Percentiles rank a stretch among this genome's conserved stretches.
Conservation (phyloP, 2,113 vertebrate genomes). For the Entomyzon cyanotis region DNA sequence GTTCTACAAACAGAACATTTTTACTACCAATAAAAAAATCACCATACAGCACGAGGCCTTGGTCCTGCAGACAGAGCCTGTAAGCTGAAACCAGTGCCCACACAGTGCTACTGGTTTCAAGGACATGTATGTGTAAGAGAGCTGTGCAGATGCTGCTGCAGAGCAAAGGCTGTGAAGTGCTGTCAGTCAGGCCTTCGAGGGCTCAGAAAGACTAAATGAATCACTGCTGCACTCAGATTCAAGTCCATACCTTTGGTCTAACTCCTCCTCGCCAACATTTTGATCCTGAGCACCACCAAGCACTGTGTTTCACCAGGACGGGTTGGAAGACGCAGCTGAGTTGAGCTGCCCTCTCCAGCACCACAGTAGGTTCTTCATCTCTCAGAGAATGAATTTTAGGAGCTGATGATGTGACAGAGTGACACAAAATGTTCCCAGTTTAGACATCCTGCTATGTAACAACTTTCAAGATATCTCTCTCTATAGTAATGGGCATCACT, state of each 20-base stretch:
- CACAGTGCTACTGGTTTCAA: not conserved
- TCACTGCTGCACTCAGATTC: not conserved
- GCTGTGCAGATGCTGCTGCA: not conserved
- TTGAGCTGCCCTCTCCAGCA: not conserved
- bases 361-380: not conserved
- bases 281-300: not conserved
- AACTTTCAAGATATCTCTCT: not conserved
- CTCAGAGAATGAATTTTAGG: not conserved
- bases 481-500: not conserved
- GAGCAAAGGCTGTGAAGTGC: not conserved
- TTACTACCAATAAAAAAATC: not conserved
- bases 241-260: not conserved
- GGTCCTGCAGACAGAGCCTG: not conserved
- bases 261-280: not conserved
- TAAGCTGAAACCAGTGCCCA: not conserved
- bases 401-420: not conserved
- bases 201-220: not conserved
- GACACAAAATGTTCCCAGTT: not conserved
- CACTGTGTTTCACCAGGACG: fast-evolving
- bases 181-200: not conserved
- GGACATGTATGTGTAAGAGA: not conserved
- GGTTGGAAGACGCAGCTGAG: not conserved
- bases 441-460: not conserved
- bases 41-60: not conserved
- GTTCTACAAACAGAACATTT: not conserved